These are phyloP conservation scores for Bubalus kerabau DNA, from an alignment of 2,113 vertebrate species.

Conservation along the genomic window DNA sequence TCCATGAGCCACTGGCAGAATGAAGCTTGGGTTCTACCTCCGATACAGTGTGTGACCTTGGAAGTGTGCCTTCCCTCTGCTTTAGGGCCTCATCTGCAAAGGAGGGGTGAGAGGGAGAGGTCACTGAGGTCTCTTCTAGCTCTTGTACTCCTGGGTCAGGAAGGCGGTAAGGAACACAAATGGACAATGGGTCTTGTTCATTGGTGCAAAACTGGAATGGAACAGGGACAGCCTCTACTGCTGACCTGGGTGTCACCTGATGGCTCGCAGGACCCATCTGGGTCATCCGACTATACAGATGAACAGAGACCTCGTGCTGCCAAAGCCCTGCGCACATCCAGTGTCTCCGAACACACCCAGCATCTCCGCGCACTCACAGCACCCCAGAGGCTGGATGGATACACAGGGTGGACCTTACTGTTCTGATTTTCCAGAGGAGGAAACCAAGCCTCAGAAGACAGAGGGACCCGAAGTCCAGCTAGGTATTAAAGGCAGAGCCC, in stretches of 20 bases:
- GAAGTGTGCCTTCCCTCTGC: background rate
- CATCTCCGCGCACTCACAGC: rapidly evolving
- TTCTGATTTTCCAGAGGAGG: background rate
- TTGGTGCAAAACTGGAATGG: rapidly evolving
- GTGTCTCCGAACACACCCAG: background rate
- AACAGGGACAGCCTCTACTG: background rate
- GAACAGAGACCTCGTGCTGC: background rate
- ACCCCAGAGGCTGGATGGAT: background rate
- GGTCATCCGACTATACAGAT: rapidly evolving
- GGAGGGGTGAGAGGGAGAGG: background rate
- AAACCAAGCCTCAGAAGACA: background rate
- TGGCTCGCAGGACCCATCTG: background rate
- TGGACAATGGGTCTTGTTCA: background rate
- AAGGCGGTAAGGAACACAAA: background rate
- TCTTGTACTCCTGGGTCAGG: background rate
- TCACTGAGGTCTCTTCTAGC: background rate
- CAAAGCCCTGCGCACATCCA: background rate
- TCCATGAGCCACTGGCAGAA: background rate
- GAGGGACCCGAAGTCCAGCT: background rate
- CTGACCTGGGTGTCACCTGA: background rate
- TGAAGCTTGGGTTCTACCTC: background rate
- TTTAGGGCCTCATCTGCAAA: background rate
- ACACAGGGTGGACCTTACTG: background rate
- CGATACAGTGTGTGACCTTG: background rate
- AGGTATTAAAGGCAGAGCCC: background rate